Evolutionary conservation across 2,113 vertebrate genomes (phyloP).

Genomic region (Arothron firmamentum): DNA sequence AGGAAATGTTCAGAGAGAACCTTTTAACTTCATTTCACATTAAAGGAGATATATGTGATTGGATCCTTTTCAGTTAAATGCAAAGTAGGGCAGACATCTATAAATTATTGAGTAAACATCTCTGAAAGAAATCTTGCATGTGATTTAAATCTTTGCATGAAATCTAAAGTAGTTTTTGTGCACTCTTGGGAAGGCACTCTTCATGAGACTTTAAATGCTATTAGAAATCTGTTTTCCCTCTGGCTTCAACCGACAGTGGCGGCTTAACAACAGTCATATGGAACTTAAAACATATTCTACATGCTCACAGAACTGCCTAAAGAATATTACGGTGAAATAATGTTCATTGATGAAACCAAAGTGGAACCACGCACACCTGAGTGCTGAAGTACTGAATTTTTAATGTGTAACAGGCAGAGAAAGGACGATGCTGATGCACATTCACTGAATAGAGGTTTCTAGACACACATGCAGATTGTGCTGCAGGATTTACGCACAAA

Average conservation of each 20-base stretch:
- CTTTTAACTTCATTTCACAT: not conserved
- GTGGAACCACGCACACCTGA: not conserved
- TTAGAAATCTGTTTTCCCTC: conserved; percentile 31
- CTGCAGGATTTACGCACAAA: too few relatives aligned
- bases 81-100: conserved; percentile 10
- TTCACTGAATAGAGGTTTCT: too few relatives aligned
- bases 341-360: not conserved
- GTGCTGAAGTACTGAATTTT: too few relatives aligned
- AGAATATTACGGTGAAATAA: not conserved
- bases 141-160: conserved; percentile 48
- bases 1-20: too few relatives aligned
- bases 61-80: conserved; percentile 1
- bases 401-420: too few relatives aligned
- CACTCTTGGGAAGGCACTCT: conserved; percentile 31
- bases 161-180: conserved; percentile 40
- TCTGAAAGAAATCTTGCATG: conserved; percentile 30
- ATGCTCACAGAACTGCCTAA: not conserved
- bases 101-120: conserved; percentile 56
- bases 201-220: conserved; percentile 32
- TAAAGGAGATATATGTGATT: conserved; percentile 16
- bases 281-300: conserved; percentile 17
- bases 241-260: conserved; percentile 11
- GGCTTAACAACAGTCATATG: conserved; percentile 21
- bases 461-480: too few relatives aligned
- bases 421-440: too few relatives aligned